Evolutionary conservation across 2,113 vertebrate species (phyloP), one percentile per base, ranked within the genome.

Genomic region (Chascanopsetta lugubris): DNA sequence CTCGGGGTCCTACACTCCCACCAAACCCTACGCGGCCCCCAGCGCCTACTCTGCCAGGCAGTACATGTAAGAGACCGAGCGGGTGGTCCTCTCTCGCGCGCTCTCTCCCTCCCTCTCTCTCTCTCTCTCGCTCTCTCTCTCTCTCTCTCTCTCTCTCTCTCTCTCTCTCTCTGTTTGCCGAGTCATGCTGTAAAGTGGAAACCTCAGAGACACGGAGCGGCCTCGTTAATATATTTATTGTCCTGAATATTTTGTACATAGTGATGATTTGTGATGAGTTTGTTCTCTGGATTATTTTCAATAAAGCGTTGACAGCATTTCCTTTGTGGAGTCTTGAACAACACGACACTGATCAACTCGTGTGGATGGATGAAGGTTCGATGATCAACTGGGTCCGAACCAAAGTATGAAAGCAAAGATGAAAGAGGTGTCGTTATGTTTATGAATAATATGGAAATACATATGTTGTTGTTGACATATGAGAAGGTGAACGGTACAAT

Each of bases 11-110:
- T 92, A 92, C 1, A 0, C 29, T 0, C 83, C 90, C 2, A 32
- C 1, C 76, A 93, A 92, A 61, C 70, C 82, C 0, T 89, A 92
- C 7, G 75, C 53, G 10, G 69, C 68, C 0, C 86, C 90, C 0
- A 10, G 66, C 1, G 2, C 40, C 10, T 87, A 91, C 56, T 8
- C 87, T 8, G n/a, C 77, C 1, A 2, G 84, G 46, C 82, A 74
- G 49, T 91, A 84, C 70, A 2, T 60, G 2, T 92, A 58, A 57
- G 27, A 10, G 40, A 29, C 4, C 46, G 54, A 21, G n/a, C n/a
- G n/a, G n/a, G n/a, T n/a, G n/a, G n/a, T n/a, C n/a, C n/a, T n/a
- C n/a, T n/a, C n/a, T n/a, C n/a, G n/a, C n/a, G n/a, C n/a, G n/a
- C 1, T 2, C 18, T 30, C 8, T 30, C 15, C 17, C 24, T 60